phyloP scores from a whole-genome alignment of 1,140 invertebrate species.

The Drosophila pandora region DNA sequence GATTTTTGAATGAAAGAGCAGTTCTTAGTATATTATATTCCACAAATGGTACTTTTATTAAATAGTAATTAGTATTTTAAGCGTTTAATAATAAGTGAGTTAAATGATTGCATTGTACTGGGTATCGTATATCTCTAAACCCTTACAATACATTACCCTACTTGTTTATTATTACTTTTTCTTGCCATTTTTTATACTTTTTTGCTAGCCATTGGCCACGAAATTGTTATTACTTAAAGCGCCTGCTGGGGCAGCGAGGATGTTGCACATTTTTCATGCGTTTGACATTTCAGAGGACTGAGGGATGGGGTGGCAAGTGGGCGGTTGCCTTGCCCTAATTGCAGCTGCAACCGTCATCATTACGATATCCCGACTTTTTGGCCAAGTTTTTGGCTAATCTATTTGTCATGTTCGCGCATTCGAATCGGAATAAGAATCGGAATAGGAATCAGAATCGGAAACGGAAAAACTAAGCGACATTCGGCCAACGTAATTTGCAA shows the following conservation, averaged over 20 bases:
- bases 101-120: neutral
- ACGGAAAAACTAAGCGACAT: conserved; percentile 65
- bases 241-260: conserved; percentile 34
- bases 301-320: neutral
- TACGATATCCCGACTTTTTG: conserved; percentile 29
- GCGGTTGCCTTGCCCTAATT: conserved; percentile 42
- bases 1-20: too few species aligned
- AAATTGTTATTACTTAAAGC: conserved; percentile 73
- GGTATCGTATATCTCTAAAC: neutral
- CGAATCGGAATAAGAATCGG: conserved; percentile 26
- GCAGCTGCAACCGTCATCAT: conserved; percentile 64
- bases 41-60: too few species aligned
- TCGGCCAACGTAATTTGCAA: conserved; percentile 71
- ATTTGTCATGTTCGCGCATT: conserved; percentile 74
- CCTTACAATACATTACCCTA: neutral
- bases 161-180: neutral
- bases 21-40: too few species aligned
- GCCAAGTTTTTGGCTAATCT: conserved; percentile 66
- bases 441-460: conserved; percentile 9
- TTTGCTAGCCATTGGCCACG: conserved; percentile 13
- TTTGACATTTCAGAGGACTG: conserved; percentile 55
- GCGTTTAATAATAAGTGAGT: too few species aligned
- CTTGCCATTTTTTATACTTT: conserved; percentile 13
- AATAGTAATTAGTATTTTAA: too few species aligned
- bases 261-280: conserved; percentile 64